A percentile compares a stretch with the other conserved stretches of the same genome.
These are phyloP conservation scores for Dicrostonyx torquatus DNA, from an alignment of 2,797 vertebrate genomes.

Conservation along the genomic window DNA sequence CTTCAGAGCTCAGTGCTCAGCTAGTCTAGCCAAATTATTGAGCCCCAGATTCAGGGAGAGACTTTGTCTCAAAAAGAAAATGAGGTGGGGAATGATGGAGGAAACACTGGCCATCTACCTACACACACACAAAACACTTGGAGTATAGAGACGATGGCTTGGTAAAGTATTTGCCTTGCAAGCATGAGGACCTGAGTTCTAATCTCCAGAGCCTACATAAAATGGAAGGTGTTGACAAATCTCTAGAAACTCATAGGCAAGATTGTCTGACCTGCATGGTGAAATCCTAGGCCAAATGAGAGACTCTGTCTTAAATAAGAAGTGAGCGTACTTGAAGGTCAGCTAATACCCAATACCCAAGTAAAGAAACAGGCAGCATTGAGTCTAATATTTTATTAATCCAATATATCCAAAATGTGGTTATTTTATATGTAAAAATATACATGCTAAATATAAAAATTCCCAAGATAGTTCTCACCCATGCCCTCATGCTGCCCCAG, in stretches of 20 bases:
- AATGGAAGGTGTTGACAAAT: background rate
- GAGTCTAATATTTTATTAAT: slow-evolving; percentile 15
- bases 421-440: background rate
- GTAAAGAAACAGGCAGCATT: background rate
- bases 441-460: background rate
- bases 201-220: background rate
- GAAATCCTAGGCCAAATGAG: background rate
- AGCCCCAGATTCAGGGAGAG: background rate
- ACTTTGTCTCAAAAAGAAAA: background rate
- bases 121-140: background rate
- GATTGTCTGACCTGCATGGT: background rate
- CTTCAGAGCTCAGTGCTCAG: background rate
- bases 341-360: background rate
- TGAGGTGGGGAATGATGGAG: background rate
- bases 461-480: background rate
- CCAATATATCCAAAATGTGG: background rate
- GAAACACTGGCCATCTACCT: background rate
- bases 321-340: background rate
- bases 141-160: background rate
- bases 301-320: background rate
- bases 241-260: background rate
- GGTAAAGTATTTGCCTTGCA: background rate
- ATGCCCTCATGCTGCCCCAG: background rate
- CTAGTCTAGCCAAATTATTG: background rate
- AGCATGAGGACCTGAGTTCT: background rate